Base-by-base conservation (phyloP, 2,888 invertebrate species). In the Tiphia femorata region DNA sequence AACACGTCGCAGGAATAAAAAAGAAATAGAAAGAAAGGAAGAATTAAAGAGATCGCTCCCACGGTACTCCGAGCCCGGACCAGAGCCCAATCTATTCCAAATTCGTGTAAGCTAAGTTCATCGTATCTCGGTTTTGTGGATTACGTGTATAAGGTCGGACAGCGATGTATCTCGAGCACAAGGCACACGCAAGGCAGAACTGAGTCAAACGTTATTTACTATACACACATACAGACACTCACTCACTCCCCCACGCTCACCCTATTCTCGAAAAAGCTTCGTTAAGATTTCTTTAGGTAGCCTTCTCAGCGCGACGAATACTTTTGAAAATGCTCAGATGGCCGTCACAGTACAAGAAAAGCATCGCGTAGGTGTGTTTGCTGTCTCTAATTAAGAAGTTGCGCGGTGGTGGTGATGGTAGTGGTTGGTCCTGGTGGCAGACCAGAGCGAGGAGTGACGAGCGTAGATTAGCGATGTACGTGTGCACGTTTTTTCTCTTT, bases 31-130 rank as follows among this genome's bases (percentile, higher is more conserved):
- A 5, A 40, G 17, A 10, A 4, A 5, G 1, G 19, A 19, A n/a
- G 16, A 37, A 2, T 10, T 5, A 19, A 7, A 5, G 37, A 6
- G 19, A 10, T 12, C 30, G 41, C 54, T 68, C 35, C 40, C 29
- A 43, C 50, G 58, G 48, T 27, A 30, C 40, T 57, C n/a, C 48
- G 49, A 49, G 33, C 33, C 49, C 63, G 63, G 63, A 65, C 63
- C 61, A 60, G 72, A 62, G 63, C 72, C n/a, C 71, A 73, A 74
- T 77, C 71, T 76, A 76, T 78, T 76, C 69, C 73, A 72, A 80
- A 77, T 74, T 74, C 73, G 60, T 64, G 53, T 75, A 70, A 76
- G 72, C 72, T 76, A 76, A 73, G 73, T 78, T 79, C 69, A 70
- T 72, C 65, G 67, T 55, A 58, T 65, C 64, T 71, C 69, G 63